Conservation (phyloP, 35 echinoderm and acorn worm species). For the Acanthaster planci region DNA sequence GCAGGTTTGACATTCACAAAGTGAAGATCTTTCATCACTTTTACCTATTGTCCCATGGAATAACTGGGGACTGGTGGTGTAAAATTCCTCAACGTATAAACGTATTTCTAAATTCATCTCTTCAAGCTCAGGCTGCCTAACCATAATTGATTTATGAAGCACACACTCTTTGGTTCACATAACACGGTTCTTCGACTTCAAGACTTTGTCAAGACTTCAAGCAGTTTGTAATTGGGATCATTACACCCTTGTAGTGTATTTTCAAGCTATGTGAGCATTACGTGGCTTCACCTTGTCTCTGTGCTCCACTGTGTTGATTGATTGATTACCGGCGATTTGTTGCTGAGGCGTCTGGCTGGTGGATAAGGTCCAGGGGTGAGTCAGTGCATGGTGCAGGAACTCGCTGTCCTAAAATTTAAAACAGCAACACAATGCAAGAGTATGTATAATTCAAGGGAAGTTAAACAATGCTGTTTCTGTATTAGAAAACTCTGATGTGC, state of each 20-base stretch:
- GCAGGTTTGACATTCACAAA: too few relatives aligned
- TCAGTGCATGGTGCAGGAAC: slow-evolving; percentile 67
- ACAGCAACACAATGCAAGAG: neutral
- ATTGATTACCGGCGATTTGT: slow-evolving; percentile 52
- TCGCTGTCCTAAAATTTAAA: slow-evolving; percentile 55
- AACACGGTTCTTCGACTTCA: neutral
- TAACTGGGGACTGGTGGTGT: too few relatives aligned
- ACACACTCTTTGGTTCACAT: neutral
- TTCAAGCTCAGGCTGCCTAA: too few relatives aligned
- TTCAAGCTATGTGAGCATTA: neutral
- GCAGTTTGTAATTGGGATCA: neutral
- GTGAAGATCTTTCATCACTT: too few relatives aligned
- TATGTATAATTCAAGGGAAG: too few relatives aligned
- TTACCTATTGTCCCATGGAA: too few relatives aligned
- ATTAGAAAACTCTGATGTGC: too few relatives aligned
- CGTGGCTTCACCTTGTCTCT: slow-evolving; percentile 59
- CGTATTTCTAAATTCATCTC: too few relatives aligned
- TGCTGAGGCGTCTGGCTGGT: slow-evolving; percentile 82
- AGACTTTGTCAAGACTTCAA: neutral
- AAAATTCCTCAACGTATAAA: too few relatives aligned
- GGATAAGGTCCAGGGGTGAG: slow-evolving; percentile 74
- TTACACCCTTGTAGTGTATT: neutral
- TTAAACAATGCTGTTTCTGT: too few relatives aligned
- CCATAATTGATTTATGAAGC: too few relatives aligned
- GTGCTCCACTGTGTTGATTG: slow-evolving; percentile 41